A percentile compares a stretch with the other conserved stretches of the same genome.
Conservation (phyloP, 2,113 vertebrate species). For the Coregonus clupeaformis region DNA sequence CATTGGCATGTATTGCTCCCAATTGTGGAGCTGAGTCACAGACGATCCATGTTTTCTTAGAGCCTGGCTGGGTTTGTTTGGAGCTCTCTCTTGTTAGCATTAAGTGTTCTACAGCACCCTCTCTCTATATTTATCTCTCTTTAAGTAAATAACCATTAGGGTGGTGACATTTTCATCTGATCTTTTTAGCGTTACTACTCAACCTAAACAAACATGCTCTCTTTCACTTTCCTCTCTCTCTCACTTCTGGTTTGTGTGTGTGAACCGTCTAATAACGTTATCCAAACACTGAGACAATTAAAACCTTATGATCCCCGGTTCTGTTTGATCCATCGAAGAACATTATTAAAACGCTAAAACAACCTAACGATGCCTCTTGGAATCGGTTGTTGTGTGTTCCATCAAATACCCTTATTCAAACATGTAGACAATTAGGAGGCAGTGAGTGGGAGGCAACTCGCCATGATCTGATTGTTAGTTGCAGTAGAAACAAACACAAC, state of each 20-base stretch:
- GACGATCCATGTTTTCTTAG: background rate
- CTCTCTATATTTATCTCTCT: background rate
- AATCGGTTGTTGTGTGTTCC: too few species aligned
- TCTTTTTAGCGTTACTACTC: too few species aligned
- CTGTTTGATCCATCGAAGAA: too few species aligned
- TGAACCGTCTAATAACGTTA: too few species aligned
- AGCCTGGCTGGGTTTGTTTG: constrained; percentile 1
- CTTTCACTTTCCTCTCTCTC: constrained; percentile 6
- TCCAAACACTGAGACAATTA: too few species aligned
- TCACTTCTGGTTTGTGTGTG: constrained; percentile 1
- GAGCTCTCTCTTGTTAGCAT: background rate
- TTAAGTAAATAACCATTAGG: background rate
- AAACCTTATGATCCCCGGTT: too few species aligned
- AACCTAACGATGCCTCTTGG: too few species aligned
- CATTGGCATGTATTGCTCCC: background rate
- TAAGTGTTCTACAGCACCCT: background rate
- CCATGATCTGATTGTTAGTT: background rate
- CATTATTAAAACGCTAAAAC: too few species aligned
- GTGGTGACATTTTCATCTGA: too few species aligned
- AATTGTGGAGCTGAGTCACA: background rate
- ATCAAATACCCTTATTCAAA: background rate
- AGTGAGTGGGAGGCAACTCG: too few species aligned
- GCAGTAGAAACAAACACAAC: background rate
- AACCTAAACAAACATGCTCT: background rate
- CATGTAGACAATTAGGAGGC: background rate